Base-by-base conservation (phyloP, 30 jellyfish, hydroid and myxozoan genomes). In the Turritopsis rubra region DNA sequence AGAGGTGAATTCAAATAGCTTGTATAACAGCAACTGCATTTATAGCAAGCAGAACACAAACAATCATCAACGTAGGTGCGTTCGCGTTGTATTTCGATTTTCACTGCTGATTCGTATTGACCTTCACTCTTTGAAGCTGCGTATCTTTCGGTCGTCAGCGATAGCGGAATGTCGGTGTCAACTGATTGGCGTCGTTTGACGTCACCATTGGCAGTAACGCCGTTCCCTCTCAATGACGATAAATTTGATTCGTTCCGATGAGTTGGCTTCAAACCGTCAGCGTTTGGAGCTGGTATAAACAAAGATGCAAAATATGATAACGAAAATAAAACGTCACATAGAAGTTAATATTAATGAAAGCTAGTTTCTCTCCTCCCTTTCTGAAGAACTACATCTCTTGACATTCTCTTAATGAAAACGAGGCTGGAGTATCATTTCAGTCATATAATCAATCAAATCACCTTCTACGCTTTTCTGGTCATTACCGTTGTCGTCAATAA, bases 1-100 rank as follows among this genome's bases (percentile, higher is more conserved):
- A 90, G 95, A 18, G 99, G 97, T 53, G 99, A 94, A 60, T 94
- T 95, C 60, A 94, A 91, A 79, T 94, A 94, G 66, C 99, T 94
- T 73, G 99, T 88, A 83, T 87, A 86, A 83, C 97, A 94, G 72
- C 96, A 94, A 76, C 86, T 72, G 75, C 99, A 94, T 18, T 89
- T 54, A 79, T 94, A 94, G 82, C 99, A 94, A 41, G 91, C 80
- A 21, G 72, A 24, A 29, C 97, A 89, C 84, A 94, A 94, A 78
- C 99, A 94, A 54, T 94, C 99, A 73, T 94, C 99, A 28, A 94
- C 95, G 83, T 89, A 94, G 20, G 97, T 89, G 29, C 79, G 79
- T 76, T 94, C 99, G 52, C 97, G 84, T 85, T 94, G 97, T 21
- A 94, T 94, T 83, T 94, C 99, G 20, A 94, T 94, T 85, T 94